phyloP scores from a whole-genome alignment of 2,797 vertebrate genomes.

The Siniperca scherzeri region DNA sequence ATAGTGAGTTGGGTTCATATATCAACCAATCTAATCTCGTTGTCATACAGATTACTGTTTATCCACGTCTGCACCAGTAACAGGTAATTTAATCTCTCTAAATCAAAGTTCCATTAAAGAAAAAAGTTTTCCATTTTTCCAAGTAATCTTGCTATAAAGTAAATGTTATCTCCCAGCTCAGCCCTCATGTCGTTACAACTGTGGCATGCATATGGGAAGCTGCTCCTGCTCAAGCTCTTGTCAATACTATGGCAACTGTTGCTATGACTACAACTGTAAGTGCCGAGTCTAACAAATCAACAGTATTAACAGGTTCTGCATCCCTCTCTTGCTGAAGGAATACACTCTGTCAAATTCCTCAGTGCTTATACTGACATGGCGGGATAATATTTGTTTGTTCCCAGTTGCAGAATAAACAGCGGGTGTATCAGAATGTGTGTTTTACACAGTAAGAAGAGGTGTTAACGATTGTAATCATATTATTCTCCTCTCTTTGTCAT shows the following conservation, averaged over 20 bases:
- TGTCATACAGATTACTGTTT: conserved; percentile 18
- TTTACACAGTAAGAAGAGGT: neutral
- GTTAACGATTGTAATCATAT: neutral
- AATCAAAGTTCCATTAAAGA: neutral
- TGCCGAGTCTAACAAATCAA: conserved; percentile 22
- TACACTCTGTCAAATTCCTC: conserved; percentile 3
- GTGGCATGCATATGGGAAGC: conserved; percentile 35
- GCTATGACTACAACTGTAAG: conserved; percentile 65
- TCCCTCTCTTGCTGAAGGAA: neutral
- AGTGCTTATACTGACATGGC: neutral
- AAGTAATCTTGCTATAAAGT: neutral
- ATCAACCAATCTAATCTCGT: neutral
- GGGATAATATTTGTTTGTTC: neutral
- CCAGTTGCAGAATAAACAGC: neutral
- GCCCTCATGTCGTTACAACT: conserved; percentile 54
- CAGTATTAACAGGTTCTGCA: neutral
- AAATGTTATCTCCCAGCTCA: conserved; percentile 17
- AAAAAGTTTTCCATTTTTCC: neutral
- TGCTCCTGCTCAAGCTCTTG: conserved; percentile 73
- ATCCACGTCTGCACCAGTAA: neutral
- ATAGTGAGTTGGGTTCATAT: neutral
- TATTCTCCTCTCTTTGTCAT: conserved; percentile 1
- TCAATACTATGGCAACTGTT: conserved; percentile 64
- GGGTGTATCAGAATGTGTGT: neutral
- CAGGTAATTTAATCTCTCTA: neutral